Evolutionary conservation across 1,140 invertebrate species (phyloP), one percentile per base, ranked within the genome.

Genomic region (Trissolcus basalis): DNA sequence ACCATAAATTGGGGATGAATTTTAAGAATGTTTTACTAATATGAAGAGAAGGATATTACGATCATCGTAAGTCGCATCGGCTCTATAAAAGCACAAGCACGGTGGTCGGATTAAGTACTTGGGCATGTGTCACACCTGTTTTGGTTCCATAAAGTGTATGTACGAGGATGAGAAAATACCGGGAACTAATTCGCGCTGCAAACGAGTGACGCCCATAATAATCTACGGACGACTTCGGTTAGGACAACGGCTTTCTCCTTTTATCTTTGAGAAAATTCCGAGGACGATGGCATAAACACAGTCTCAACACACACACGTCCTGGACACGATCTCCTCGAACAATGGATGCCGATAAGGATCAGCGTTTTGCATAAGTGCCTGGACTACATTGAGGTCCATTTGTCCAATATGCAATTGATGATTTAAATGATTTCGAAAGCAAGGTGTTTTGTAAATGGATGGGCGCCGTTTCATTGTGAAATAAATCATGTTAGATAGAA

Each of bases 161-260:
- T 49, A 12, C 65, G 15, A 36, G 73, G 60, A 70, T 76, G 69
- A 79, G 60, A 56, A 77, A 80, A 77, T 81, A 81, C 74, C 58
- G 51, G 50, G 76, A 78, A 78, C 77, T 71, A 78, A 80, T 80
- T 81, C 65, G 64, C 77, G 67, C 54, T 44, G 60, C 63, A 58
- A 70, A 74, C 47, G 73, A 53, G 77, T 56, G 63, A 79, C 80
- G 80, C 80, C 80, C 78, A 81, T 80, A 77, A 81, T 80, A 77
- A 77, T 79, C 74, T 74, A 59, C 74, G 69, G 71, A 50, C 70
- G 35, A 74, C 63, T 78, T 76, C 19, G 19, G 19, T 61, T 61
- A 55, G 51, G 53, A 58, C 60, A 19, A 69, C 67, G 58, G 65
- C 77, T 79, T 79, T 79, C 77, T 79, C 71, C 61, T 71, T 75